phyloP scores from a whole-genome alignment of 92 coral and sea anemone species.

The Heteractis magnifica region DNA sequence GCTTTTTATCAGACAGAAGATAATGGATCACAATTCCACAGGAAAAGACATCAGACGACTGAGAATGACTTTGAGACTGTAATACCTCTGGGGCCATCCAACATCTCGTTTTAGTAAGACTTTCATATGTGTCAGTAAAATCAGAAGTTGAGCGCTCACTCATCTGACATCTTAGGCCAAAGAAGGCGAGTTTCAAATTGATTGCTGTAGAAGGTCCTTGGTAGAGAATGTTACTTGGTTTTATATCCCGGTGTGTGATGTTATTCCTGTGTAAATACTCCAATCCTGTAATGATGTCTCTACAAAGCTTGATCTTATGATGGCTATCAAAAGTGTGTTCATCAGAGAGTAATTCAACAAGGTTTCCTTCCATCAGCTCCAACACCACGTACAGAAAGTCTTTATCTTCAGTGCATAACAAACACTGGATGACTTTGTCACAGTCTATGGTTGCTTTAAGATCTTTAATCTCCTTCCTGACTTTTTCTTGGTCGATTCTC shows the following conservation, averaged over 20 bases:
- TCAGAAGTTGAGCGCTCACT: background rate
- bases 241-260: conserved; percentile 30
- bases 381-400: background rate
- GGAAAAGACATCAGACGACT: conserved; percentile 31
- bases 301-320: conserved; percentile 34
- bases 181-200: conserved; percentile 31
- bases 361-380: conserved; percentile 50
- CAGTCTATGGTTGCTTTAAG: conserved; percentile 33
- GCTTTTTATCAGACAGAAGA: conserved; percentile 27
- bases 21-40: conserved; percentile 38
- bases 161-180: conserved; percentile 34
- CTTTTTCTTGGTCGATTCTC: conserved; percentile 19
- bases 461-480: conserved; percentile 33
- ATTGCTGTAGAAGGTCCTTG: conserved; percentile 6
- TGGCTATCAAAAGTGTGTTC: conserved; percentile 30
- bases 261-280: background rate
- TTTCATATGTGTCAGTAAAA: conserved; percentile 7
- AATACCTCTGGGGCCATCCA: conserved; percentile 22
- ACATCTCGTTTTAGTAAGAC: conserved; percentile 32
- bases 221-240: conserved; percentile 3
- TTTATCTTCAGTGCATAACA: background rate
- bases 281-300: conserved; percentile 12
- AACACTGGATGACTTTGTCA: conserved; percentile 17
- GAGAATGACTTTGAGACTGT: conserved; percentile 14
- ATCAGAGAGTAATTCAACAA: conserved; percentile 15